Percentiles rank a stretch among this genome's conserved stretches.
phyloP scores from a whole-genome alignment of 2,797 vertebrate genomes.

The Loriculus beryllinus region DNA sequence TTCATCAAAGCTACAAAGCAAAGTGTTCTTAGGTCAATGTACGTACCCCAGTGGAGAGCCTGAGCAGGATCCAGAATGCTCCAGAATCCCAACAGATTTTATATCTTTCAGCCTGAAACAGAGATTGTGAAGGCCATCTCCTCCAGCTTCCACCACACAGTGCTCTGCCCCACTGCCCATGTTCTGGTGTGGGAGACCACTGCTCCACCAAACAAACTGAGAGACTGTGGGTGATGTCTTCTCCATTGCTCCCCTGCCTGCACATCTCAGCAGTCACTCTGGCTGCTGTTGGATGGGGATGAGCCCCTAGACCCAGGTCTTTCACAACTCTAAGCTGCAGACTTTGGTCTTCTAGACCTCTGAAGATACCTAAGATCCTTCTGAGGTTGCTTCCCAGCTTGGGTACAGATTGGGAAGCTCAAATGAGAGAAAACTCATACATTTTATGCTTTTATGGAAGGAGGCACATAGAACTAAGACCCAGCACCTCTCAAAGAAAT shows the following conservation, averaged over 20 bases:
- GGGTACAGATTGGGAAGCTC: accelerated
- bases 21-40: background rate
- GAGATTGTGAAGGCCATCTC: background rate
- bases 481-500: background rate
- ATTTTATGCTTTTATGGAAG: background rate
- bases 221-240: background rate
- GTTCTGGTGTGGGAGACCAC: accelerated
- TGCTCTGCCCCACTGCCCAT: background rate
- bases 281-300: background rate
- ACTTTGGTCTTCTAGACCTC: background rate
- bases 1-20: background rate
- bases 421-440: background rate
- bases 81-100: background rate
- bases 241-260: background rate
- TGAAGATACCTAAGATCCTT: background rate
- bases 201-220: background rate
- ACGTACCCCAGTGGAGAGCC: accelerated
- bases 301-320: background rate
- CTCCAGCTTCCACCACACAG: background rate
- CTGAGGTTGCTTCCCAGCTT: background rate
- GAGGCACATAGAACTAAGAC: background rate
- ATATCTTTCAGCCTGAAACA: background rate
- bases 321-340: background rate
- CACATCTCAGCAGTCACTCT: background rate
- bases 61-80: background rate